These are phyloP conservation scores for Sylvia borin DNA, from an alignment of 2,797 vertebrate genomes.

Conservation along the genomic window DNA sequence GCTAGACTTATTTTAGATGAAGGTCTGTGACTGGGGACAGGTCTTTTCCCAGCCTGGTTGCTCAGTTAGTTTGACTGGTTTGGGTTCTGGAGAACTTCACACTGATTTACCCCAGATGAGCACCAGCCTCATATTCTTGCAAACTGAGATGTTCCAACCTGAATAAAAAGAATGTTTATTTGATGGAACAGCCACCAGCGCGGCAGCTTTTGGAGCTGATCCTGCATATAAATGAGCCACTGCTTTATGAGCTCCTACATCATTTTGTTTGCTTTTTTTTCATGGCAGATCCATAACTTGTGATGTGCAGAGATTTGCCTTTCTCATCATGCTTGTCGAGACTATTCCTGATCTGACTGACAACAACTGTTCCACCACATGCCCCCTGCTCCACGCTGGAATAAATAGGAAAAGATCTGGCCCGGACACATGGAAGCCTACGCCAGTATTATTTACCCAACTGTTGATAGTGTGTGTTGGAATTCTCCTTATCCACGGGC, in stretches of 20 bases:
- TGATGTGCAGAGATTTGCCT: neutral
- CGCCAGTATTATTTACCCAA: constrained; percentile 70
- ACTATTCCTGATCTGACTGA: neutral
- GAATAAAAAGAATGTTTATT: neutral
- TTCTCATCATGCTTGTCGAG: neutral
- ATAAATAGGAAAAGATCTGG: neutral
- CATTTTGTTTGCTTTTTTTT: neutral
- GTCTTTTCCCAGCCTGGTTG: neutral
- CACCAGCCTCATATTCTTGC: neutral
- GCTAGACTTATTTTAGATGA: neutral
- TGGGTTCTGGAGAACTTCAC: neutral
- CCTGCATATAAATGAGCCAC: neutral
- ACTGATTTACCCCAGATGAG: neutral
- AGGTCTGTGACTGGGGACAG: neutral
- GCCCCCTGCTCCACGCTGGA: neutral
- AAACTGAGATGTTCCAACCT: neutral
- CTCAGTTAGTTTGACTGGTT: neutral
- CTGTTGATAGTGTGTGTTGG: constrained; percentile 64
- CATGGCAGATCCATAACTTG: neutral
- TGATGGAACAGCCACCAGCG: neutral
- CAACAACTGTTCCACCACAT: neutral
- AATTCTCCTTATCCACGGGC: constrained; percentile 61
- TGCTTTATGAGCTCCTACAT: neutral
- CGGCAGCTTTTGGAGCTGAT: neutral
- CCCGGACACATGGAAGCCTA: accelerated